Conservation (phyloP, 2,888 invertebrate species). For the Dynastes maya region DNA sequence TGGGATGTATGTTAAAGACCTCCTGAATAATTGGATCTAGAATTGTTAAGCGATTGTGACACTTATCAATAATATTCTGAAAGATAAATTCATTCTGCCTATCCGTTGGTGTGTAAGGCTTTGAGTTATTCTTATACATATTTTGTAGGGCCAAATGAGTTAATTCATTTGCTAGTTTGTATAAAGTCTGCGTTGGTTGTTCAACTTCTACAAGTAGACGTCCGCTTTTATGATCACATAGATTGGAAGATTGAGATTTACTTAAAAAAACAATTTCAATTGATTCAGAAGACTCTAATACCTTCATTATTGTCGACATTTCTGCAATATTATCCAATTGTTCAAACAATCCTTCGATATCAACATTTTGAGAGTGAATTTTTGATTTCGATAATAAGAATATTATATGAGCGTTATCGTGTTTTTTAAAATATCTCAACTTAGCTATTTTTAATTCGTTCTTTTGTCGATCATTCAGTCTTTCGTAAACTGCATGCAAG, state of each 20-base stretch:
- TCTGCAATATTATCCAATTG: not conserved
- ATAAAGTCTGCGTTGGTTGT: not conserved
- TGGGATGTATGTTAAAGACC: not conserved
- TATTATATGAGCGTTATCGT: not conserved
- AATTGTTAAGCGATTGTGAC: not conserved
- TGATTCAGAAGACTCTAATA: not conserved
- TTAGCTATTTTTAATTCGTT: not conserved
- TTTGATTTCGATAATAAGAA: slow-evolving; percentile 12
- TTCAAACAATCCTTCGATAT: not conserved
- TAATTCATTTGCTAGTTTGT: not conserved
- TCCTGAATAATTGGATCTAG: not conserved
- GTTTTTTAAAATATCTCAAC: slow-evolving; percentile 6
- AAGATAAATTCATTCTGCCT: not conserved
- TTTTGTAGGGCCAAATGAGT: not conserved
- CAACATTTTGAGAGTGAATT: not conserved
- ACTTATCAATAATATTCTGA: not conserved
- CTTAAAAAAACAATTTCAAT: not conserved
- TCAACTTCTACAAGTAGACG: not conserved
- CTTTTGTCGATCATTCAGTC: not conserved
- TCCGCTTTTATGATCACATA: not conserved
- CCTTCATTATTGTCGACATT: not conserved
- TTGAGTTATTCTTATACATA: not conserved
- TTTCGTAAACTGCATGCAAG: not conserved
- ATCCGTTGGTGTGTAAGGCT: not conserved
- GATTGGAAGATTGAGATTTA: not conserved